Evolutionary conservation across 1,140 invertebrate species (phyloP), one percentile per base, ranked within the genome.

Genomic region (Notospermus geniculatus): DNA sequence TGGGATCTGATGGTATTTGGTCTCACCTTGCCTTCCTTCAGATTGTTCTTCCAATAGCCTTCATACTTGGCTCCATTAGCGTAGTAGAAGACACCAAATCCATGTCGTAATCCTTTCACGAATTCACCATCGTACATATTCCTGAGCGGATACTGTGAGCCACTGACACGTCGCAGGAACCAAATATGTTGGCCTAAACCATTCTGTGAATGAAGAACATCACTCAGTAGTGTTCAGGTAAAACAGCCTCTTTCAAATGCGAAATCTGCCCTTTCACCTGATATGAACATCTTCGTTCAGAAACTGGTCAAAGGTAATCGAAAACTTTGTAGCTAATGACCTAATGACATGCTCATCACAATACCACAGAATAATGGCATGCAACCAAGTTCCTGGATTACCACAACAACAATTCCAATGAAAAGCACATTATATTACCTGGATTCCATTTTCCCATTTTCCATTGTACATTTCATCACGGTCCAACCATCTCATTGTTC

Each of bases 21-120:
- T n/a, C n/a, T n/a, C 60, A 82, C 80, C 72, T 78, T 73, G 57
- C 81, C 81, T 70, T 79, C 75, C 57, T 82, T 82, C 73, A 78
- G 76, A 60, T 82, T 77, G 59, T 79, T 73, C 60, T 74, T 75
- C 81, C 81, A 82, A 9, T 66, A 65, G 17, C 81, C 81, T 62
- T 78, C 75, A 70, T 80, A 82, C 25, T 69, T 71, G 9, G 78
- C 76, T 30, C 81, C 81, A 71, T 79, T 80, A 13, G 81, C 78
- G 71, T 82, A 82, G 50, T 74, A 75, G 66, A 81, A 82, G 7
- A 67, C 67, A 9, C 81, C 81, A 59, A 60, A 70, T 1, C 81
- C 81, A 71, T 82, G 71, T 36, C 80, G 62, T n/a, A 76, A 63
- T 2, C 80, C 79, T 56, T 77, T 75, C 27, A 74, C 71, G 65